Evolutionary conservation across 1,140 invertebrate genomes (phyloP), one percentile per base, ranked within the genome.

Genomic region (Habropoda laboriosa): DNA sequence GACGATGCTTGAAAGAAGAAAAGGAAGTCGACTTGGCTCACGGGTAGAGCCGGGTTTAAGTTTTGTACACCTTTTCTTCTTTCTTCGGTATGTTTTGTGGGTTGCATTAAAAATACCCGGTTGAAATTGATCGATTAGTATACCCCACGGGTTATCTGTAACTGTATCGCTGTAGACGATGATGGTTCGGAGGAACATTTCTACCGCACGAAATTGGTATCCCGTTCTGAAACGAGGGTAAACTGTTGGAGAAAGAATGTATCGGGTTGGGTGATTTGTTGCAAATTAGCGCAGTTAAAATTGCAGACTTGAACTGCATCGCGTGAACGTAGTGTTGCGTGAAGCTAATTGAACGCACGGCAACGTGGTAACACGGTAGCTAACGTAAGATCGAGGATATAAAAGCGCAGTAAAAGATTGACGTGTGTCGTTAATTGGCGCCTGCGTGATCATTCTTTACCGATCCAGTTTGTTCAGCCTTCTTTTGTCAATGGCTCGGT

Each of bases 41-140:
- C 3, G 24, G 24, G 6, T 27, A 47, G 42, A 0, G 24, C 63
- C 40, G 18, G 12, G 5, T 42, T 42, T 42, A 6, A 42, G 40
- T 42, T 42, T 42, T n/a, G n/a, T n/a, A n/a, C n/a, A n/a, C 40
- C 40, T 12, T 42, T 42, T 42, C 12, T 53, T 53, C 35, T 7
- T 40, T 30, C 13, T n/a, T 51, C 10, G 24, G 24, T 18, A 3
- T 38, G 16, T 32, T 6, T 71, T 71, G 8, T 18, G 10, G 12
- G 3, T 1, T 16, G 8, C 16, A 21, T 55, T 57, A 30, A 57
- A 35, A 71, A 71, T 71, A 55, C 40, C 2, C 42, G 47, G 21
- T 57, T 55, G 67, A 71, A 67, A 71, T 40, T 49, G 67, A 68
- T 68, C 66, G 66, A 68, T 68, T 53, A 38, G 35, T 68, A 68